Conservation (phyloP, 2,797 vertebrate species). For the Garrulus glandarius region DNA sequence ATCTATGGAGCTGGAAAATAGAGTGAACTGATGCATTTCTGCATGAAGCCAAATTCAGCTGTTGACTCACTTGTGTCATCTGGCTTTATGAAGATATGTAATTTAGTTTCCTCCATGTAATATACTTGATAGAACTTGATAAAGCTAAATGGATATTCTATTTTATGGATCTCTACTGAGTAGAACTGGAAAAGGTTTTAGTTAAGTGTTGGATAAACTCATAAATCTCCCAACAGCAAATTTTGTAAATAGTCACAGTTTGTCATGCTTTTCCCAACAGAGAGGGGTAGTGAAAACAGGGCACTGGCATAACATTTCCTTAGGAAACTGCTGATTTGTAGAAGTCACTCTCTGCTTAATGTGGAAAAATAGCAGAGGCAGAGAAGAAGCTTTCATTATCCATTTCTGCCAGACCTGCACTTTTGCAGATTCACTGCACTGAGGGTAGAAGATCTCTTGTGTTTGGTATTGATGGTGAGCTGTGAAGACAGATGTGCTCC, state of each 20-base stretch:
- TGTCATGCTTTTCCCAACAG: neutral
- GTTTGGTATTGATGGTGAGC: neutral
- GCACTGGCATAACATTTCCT: neutral
- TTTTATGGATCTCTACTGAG: neutral
- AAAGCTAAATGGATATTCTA: neutral
- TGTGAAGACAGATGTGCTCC: neutral
- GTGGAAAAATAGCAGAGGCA: neutral
- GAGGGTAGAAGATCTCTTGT: neutral
- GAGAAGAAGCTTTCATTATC: neutral
- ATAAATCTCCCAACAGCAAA: neutral
- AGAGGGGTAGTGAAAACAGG: neutral
- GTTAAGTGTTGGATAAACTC: neutral
- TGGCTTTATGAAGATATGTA: neutral
- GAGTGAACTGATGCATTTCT: neutral
- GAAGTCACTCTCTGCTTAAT: neutral
- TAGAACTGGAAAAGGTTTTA: neutral
- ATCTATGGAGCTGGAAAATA: neutral
- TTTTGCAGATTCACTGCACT: rapidly evolving
- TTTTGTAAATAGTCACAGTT: neutral
- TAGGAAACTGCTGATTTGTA: neutral
- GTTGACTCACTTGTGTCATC: neutral
- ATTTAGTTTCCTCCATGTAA: neutral
- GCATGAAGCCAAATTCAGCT: neutral
- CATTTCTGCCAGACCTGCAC: neutral
- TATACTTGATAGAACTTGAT: neutral